Percentiles rank a stretch among this genome's conserved stretches.
Conservation (phyloP, 1,140 invertebrate genomes). For the Drosophila repletoides region DNA sequence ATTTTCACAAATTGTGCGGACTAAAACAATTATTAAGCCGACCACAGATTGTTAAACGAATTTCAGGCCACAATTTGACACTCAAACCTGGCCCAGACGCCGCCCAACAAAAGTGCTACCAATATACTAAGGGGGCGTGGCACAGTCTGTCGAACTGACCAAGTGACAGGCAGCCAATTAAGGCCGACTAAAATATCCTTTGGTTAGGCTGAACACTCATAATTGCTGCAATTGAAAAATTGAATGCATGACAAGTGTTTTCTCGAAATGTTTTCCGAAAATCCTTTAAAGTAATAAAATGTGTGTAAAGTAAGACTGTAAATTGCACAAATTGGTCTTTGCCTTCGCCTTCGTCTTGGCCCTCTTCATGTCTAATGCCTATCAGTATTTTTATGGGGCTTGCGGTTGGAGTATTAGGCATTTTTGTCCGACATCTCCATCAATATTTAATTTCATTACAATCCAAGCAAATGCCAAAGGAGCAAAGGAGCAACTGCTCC, state of each 20-base stretch:
- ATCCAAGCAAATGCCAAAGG: slow-evolving; percentile 62
- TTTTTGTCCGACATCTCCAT: slow-evolving; percentile 49
- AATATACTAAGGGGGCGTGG: too few species aligned
- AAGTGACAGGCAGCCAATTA: slow-evolving; percentile 54
- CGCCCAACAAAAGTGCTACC: slow-evolving; percentile 11
- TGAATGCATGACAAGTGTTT: slow-evolving; percentile 72
- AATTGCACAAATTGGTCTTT: slow-evolving; percentile 57
- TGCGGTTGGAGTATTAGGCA: slow-evolving; percentile 41
- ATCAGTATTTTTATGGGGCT: slow-evolving; percentile 65
- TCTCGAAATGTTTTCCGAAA: slow-evolving; percentile 46
- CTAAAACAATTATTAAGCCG: slow-evolving; percentile 52
- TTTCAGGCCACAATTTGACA: slow-evolving; percentile 51
- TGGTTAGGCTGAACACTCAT: slow-evolving; percentile 38
- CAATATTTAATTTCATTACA: slow-evolving; percentile 80
- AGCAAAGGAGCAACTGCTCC: slow-evolving; percentile 61
- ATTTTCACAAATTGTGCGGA: background rate
- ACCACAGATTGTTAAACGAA: slow-evolving; percentile 73
- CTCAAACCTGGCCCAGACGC: slow-evolving; percentile 19
- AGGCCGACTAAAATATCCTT: slow-evolving; percentile 44
- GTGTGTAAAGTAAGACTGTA: slow-evolving; percentile 51
- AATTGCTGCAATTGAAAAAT: slow-evolving; percentile 75
- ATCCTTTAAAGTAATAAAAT: slow-evolving; percentile 76
- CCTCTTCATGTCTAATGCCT: slow-evolving; percentile 42
- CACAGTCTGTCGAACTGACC: background rate
- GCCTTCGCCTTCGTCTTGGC: too few species aligned